Evolutionary conservation across 2,113 vertebrate genomes (phyloP).

Genomic region (Lepidiolamprologus cunningtoni): DNA sequence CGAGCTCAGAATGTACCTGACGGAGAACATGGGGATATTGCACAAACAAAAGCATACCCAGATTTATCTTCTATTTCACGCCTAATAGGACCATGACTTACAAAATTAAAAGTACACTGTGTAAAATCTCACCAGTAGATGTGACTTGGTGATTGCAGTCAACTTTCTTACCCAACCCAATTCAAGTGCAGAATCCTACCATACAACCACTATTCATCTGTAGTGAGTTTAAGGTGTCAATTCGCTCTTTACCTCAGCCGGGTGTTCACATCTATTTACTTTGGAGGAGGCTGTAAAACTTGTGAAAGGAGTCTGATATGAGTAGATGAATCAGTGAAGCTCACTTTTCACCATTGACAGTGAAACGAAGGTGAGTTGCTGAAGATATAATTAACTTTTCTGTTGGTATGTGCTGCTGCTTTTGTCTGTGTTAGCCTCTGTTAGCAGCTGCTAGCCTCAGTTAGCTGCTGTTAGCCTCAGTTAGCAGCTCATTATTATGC

Average conservation of each 20-base stretch:
- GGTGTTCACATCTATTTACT: not conserved
- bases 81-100: not conserved
- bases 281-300: not conserved
- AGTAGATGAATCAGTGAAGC: not conserved
- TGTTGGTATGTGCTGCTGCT: not conserved
- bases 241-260: not conserved
- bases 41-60: not conserved
- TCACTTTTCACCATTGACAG: not conserved
- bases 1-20: not conserved
- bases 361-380: not conserved
- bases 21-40: not conserved
- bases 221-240: not conserved
- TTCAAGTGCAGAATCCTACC: not conserved
- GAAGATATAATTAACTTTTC: not conserved
- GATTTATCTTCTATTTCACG: not conserved
- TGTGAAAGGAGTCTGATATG: not conserved
- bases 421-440: not conserved
- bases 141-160: not conserved
- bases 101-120: not conserved
- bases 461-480: not conserved
- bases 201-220: not conserved
- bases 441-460: not conserved
- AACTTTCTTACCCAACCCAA: not conserved
- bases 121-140: not conserved
- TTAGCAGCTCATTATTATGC: not conserved